Percentiles rank a stretch among this genome's conserved stretches.
phyloP scores from a whole-genome alignment of 2,888 invertebrate genomes.

The Temnothorax ravouxi region DNA sequence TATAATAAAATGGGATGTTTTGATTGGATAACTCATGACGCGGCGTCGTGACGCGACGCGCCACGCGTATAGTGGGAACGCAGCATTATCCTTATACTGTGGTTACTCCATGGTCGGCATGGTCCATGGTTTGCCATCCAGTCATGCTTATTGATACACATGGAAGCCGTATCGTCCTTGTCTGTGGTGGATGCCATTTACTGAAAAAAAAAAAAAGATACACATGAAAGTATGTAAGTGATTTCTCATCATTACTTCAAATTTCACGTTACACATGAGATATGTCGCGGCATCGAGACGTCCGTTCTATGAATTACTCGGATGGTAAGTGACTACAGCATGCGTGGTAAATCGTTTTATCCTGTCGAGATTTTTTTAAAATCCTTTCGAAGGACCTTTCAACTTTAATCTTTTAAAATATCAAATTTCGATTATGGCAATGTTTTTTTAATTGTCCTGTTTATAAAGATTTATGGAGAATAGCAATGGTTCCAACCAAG shows the following conservation, averaged over 20 bases:
- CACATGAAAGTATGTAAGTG: conserved; percentile 56
- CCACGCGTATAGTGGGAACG: too few relatives aligned
- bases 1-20: too few relatives aligned
- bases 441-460: neutral
- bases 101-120: too few relatives aligned
- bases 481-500: neutral
- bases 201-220: neutral
- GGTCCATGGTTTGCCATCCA: too few relatives aligned
- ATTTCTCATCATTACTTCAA: conserved; percentile 11
- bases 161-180: too few relatives aligned
- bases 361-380: neutral
- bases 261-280: conserved; percentile 19
- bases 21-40: too few relatives aligned
- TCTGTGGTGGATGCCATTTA: neutral
- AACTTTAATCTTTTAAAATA: neutral
- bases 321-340: conserved; percentile 88
- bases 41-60: too few relatives aligned
- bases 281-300: conserved; percentile 96
- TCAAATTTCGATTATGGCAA: neutral
- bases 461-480: neutral
- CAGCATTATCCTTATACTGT: too few relatives aligned
- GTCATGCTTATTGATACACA: too few relatives aligned
- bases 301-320: conserved; percentile 94
- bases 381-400: neutral
- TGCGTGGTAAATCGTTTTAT: conserved; percentile 15